These are phyloP conservation scores for Hippoglossus stenolepis DNA, from an alignment of 2,113 vertebrate species.

Conservation along the genomic window DNA sequence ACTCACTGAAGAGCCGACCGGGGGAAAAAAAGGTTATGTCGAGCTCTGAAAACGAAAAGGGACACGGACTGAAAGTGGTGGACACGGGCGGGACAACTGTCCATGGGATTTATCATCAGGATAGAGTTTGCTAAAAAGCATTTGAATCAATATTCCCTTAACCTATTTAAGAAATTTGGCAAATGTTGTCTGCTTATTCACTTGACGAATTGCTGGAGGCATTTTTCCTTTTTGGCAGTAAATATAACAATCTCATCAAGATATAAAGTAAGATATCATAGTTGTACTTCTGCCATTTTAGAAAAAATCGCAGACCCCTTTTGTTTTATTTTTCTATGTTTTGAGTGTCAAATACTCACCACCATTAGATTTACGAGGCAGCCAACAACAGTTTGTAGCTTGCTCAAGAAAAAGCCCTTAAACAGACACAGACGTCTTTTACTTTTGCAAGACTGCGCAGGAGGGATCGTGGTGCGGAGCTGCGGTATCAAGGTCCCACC, in stretches of 20 bases:
- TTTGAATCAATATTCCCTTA: slow-evolving; percentile 25
- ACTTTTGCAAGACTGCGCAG: too few relatives aligned
- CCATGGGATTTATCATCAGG: slow-evolving; percentile 6
- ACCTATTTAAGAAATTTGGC: neutral
- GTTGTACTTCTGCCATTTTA: neutral
- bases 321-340: too few relatives aligned
- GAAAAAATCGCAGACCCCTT: too few relatives aligned
- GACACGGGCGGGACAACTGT: neutral
- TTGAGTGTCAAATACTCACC: too few relatives aligned
- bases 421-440: too few relatives aligned
- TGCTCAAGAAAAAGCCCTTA: neutral
- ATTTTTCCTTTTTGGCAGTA: neutral
- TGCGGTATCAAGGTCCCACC: too few relatives aligned
- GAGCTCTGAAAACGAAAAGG: slow-evolving; percentile 11
- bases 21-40: neutral
- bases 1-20: slow-evolving; percentile 15
- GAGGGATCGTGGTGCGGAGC: too few relatives aligned
- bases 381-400: neutral
- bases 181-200: neutral
- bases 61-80: slow-evolving; percentile 1
- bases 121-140: slow-evolving; percentile 3
- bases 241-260: neutral
- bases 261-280: neutral
- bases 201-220: neutral
- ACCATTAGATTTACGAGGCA: too few relatives aligned